Percentiles rank a stretch among this genome's conserved stretches.
These are phyloP conservation scores for Caenorhabditis uteleia DNA, from an alignment of 2,888 invertebrate species.

Conservation along the genomic window DNA sequence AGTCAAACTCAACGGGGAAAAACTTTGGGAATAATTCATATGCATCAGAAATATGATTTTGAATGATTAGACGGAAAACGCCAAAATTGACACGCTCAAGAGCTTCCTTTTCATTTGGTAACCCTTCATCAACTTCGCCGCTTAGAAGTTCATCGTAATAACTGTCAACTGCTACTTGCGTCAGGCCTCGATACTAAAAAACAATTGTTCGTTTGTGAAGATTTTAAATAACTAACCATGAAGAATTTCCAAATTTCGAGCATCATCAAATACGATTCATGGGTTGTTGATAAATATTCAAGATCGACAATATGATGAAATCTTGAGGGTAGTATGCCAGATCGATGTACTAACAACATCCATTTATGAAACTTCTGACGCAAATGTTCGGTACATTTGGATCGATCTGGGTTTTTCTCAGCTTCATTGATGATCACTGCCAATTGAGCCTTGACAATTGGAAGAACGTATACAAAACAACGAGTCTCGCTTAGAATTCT, in stretches of 20 bases:
- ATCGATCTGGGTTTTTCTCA: slow-evolving; percentile 8
- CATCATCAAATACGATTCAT: slow-evolving; percentile 26
- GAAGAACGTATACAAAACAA: slow-evolving; percentile 41
- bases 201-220: not conserved
- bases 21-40: slow-evolving; percentile 18
- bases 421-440: slow-evolving; percentile 37
- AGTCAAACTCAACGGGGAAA: slow-evolving; percentile 24
- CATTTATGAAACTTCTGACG: slow-evolving; percentile 14
- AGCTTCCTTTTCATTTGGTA: slow-evolving; percentile 24
- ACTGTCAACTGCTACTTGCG: slow-evolving; percentile 5
- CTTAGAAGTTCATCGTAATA: slow-evolving; percentile 18
- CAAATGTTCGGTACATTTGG: not conserved
- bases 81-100: slow-evolving; percentile 6
- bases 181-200: slow-evolving; percentile 11
- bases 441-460: slow-evolving; percentile 46
- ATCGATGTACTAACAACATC: slow-evolving; percentile 16
- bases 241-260: slow-evolving; percentile 34
- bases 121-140: slow-evolving; percentile 13
- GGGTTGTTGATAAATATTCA: slow-evolving; percentile 11
- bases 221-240: slow-evolving; percentile 3
- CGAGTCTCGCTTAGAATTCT: slow-evolving; percentile 36
- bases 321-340: slow-evolving; percentile 7
- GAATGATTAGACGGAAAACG: slow-evolving; percentile 16
- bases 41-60: slow-evolving; percentile 15
- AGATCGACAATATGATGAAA: slow-evolving; percentile 19